Conservation (phyloP, 2,113 vertebrate genomes). For the Ranitomeya imitator region DNA sequence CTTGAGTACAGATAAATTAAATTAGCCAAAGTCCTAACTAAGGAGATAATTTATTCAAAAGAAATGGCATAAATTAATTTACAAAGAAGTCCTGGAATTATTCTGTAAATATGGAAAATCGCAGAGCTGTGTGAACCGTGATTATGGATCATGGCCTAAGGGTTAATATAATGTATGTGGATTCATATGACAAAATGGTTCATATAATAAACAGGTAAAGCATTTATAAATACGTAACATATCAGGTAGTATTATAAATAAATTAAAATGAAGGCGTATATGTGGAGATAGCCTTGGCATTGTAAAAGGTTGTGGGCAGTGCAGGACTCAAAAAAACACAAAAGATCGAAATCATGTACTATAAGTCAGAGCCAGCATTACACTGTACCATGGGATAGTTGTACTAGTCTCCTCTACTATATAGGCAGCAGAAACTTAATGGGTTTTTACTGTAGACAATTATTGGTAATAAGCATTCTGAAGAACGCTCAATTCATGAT, state of each 20-base stretch:
- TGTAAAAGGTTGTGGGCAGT: too few relatives aligned
- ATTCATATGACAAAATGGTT: not conserved
- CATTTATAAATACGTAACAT: too few relatives aligned
- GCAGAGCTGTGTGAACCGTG: not conserved
- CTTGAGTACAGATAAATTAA: not conserved
- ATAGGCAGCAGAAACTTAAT: too few relatives aligned
- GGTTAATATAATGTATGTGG: not conserved
- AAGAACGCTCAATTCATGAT: too few relatives aligned
- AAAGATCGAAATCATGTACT: not conserved
- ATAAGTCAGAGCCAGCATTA: not conserved
- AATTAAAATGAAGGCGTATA: not conserved
- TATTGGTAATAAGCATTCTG: too few relatives aligned
- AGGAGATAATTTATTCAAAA: not conserved
- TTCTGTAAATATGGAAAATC: not conserved
- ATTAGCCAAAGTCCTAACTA: not conserved
- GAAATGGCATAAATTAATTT: conserved; percentile 7
- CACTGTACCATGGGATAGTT: not conserved
- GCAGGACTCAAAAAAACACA: too few relatives aligned
- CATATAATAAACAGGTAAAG: not conserved
- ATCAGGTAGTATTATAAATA: not conserved
- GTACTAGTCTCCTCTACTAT: too few relatives aligned
- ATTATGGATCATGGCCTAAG: too few relatives aligned
- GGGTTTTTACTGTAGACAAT: too few relatives aligned
- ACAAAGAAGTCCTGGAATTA: not conserved
- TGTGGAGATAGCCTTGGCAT: too few relatives aligned